Evolutionary conservation across 2,113 vertebrate genomes (phyloP).

Genomic region (Pterocles burchelli): DNA sequence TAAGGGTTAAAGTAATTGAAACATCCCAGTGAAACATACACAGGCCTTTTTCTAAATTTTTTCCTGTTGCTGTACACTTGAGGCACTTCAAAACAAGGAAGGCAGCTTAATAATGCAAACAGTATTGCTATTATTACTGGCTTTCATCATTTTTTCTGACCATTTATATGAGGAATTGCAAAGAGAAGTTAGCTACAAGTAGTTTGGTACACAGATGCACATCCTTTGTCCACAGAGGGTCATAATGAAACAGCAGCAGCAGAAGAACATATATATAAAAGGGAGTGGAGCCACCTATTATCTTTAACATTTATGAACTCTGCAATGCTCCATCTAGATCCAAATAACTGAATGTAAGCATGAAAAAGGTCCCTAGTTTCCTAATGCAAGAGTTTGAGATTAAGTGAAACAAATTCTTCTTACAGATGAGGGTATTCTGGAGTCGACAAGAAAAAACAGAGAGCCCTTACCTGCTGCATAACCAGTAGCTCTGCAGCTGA

Average conservation of each 20-base stretch:
- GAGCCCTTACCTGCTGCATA: rapidly evolving
- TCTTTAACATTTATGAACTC: not conserved
- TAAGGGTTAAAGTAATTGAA: slow-evolving; percentile 31
- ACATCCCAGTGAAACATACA: not conserved
- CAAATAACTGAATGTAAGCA: not conserved
- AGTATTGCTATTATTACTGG: not conserved
- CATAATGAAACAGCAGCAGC: not conserved
- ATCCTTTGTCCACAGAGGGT: not conserved
- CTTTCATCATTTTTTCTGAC: not conserved
- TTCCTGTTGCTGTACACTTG: not conserved
- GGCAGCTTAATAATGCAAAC: not conserved
- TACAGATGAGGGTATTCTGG: not conserved
- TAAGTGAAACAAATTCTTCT: not conserved
- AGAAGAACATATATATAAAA: not conserved
- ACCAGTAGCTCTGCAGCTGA: not conserved
- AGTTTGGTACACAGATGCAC: not conserved
- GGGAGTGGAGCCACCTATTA: not conserved
- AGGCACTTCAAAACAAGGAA: not conserved
- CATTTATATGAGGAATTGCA: not conserved
- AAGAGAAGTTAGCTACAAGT: not conserved
- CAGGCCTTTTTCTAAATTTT: not conserved
- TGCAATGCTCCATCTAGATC: not conserved
- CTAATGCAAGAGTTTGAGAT: not conserved
- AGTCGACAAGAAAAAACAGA: not conserved
- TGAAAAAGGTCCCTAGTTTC: not conserved